Base-by-base conservation (phyloP, 2,113 vertebrate species). In the Oreochromis tanganicae region DNA sequence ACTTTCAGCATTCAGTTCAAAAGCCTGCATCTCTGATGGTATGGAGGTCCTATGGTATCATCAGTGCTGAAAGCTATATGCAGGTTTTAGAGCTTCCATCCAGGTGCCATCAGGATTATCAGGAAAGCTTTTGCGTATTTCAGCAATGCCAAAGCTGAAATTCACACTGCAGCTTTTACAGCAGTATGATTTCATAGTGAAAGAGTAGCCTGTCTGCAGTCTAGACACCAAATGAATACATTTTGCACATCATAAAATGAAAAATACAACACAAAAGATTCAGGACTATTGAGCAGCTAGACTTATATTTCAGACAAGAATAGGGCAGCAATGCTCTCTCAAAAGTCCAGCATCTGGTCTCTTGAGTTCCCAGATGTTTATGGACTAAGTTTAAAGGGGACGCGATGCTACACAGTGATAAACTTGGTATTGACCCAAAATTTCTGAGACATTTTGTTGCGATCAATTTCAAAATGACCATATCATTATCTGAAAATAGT, bases 401-500 rank as follows among this genome's bases (percentile, higher is more conserved):
- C 8, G 4, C 0, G 1, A 68, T 24, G 36, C 36, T 68, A 68
- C 63, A 68, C 36, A 24, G 63, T 24, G 36, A 3, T 68, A 0
- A 41, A 41, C 4, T 1, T 41, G n/a, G 21, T 14, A 13, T 9
- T 68, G 3, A 11, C 1, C 0, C 63, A 8, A 68, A 1, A 5
- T 2, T 41, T 68, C 8, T 11, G 19, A 41, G 63, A 68, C 12
- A 68, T 68, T 1, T 41, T 68, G n/a, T 41, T 41, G 63, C 36
- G 4, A 68, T 68, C 41, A 36, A 41, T 14, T 68, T 68, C n/a
- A 68, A 68, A 68, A 68, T 41, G 4, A 24, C 7, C n/a, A 41
- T 14, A 68, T 68, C 2, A 24, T 41, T 68, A 5, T 7, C 11
- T 38, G 2, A 38, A 68, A 68, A 68, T 68, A 38, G 10, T 38